These are phyloP conservation scores for Daboia siamensis DNA, from an alignment of 2,113 vertebrate genomes.

Conservation along the genomic window DNA sequence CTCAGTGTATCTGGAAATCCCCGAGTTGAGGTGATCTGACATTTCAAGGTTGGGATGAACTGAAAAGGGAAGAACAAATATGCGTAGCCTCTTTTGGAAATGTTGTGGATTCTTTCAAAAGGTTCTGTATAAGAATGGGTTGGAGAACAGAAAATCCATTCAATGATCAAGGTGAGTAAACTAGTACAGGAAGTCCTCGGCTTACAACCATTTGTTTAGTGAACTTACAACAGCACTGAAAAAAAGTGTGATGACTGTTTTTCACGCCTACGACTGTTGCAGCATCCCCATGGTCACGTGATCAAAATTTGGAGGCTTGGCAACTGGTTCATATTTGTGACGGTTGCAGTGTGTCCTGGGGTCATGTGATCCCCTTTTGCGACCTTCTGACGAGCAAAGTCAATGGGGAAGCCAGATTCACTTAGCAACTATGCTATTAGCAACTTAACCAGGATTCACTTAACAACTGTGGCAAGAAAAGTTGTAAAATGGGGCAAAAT, in stretches of 20 bases:
- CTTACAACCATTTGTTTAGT: background rate
- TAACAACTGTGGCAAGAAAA: background rate
- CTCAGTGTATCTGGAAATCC: background rate
- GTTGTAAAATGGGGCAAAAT: background rate
- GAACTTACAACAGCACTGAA: background rate
- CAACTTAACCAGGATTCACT: background rate
- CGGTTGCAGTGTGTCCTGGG: background rate
- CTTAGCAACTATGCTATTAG: too few species aligned
- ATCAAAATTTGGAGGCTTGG: background rate
- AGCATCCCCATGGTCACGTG: background rate
- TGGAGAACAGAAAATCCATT: background rate
- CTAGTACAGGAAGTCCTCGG: background rate
- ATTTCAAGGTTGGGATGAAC: background rate
- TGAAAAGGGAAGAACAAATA: background rate
- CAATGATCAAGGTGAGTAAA: background rate
- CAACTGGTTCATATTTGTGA: background rate
- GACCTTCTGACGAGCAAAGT: too few species aligned
- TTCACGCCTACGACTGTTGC: background rate
- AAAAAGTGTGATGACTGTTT: background rate
- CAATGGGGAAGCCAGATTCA: background rate
- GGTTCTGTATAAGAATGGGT: background rate
- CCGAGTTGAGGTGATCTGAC: background rate
- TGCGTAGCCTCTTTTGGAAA: background rate
- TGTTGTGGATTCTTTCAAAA: background rate
- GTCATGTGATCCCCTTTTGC: too few species aligned